A percentile compares a stretch with the other conserved stretches of the same genome.
Evolutionary conservation across 2,888 invertebrate genomes (phyloP).

Genomic region (Podabrus alpinus): DNA sequence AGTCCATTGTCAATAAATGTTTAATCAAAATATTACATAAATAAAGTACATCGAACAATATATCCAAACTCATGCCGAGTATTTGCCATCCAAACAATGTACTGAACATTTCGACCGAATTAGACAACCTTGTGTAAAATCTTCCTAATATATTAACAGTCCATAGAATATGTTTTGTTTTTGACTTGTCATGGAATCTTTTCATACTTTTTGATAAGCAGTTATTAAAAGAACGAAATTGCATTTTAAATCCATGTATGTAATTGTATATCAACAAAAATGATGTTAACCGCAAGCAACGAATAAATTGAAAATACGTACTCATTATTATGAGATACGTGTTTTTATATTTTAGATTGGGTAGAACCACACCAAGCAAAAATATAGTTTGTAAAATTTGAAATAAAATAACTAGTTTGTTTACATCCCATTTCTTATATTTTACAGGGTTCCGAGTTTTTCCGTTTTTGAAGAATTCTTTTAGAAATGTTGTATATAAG

Average conservation of each 20-base stretch:
- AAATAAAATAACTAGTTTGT: not conserved
- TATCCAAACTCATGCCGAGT: not conserved
- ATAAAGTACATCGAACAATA: not conserved
- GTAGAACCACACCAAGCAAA: not conserved
- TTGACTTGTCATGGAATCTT: not conserved
- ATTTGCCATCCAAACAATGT: not conserved
- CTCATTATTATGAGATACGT: too few species aligned
- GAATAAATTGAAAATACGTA: accelerated
- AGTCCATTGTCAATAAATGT: too few species aligned
- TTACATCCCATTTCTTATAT: not conserved
- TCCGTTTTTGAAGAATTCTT: not conserved
- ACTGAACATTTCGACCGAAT: not conserved
- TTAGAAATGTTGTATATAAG: not conserved
- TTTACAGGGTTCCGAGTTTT: not conserved
- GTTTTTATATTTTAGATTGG: not conserved
- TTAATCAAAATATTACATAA: not conserved
- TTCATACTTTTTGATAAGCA: not conserved
- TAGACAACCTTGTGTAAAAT: not conserved
- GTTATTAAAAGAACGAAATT: not conserved
- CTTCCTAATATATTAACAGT: not conserved
- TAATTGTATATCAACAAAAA: not conserved
- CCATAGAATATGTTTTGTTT: not conserved
- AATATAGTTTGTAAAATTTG: not conserved
- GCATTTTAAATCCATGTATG: not conserved
- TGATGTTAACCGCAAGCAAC: not conserved